These are phyloP conservation scores for Mamestra brassicae DNA, from an alignment of 2,888 invertebrate genomes.

Conservation along the genomic window DNA sequence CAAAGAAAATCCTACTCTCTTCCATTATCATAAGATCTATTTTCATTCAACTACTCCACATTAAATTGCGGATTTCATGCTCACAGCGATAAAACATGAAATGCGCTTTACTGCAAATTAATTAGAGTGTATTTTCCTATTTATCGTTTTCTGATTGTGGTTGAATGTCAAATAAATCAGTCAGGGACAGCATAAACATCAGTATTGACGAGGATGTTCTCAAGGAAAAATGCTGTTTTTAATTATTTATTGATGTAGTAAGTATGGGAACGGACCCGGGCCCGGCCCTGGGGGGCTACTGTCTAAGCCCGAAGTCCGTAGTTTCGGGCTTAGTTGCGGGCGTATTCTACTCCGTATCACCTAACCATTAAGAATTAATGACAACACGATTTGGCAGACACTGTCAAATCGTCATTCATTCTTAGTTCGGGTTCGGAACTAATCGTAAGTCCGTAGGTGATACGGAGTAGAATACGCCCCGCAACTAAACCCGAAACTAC, in stretches of 20 bases:
- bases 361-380: too few relatives aligned
- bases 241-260: constrained; percentile 22
- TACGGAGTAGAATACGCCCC: too few relatives aligned
- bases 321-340: too few relatives aligned
- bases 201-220: constrained; percentile 15
- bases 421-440: too few relatives aligned
- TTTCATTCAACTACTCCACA: background rate
- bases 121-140: constrained; percentile 34
- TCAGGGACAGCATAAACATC: background rate
- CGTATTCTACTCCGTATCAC: too few relatives aligned
- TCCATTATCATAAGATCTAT: background rate
- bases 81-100: constrained; percentile 29
- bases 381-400: too few relatives aligned
- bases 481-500: too few relatives aligned
- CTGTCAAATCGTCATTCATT: too few relatives aligned
- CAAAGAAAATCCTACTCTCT: constrained; percentile 5
- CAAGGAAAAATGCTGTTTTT: constrained; percentile 6
- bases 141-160: constrained; percentile 2
- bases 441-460: too few relatives aligned
- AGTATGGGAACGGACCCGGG: constrained; percentile 1
- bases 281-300: too few relatives aligned
- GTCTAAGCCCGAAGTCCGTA: too few relatives aligned
- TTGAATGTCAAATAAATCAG: constrained; percentile 9
- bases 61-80: constrained; percentile 29
- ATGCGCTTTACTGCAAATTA: constrained; percentile 10